phyloP scores from a whole-genome alignment of 2,797 vertebrate genomes.

The Garrulus glandarius region DNA sequence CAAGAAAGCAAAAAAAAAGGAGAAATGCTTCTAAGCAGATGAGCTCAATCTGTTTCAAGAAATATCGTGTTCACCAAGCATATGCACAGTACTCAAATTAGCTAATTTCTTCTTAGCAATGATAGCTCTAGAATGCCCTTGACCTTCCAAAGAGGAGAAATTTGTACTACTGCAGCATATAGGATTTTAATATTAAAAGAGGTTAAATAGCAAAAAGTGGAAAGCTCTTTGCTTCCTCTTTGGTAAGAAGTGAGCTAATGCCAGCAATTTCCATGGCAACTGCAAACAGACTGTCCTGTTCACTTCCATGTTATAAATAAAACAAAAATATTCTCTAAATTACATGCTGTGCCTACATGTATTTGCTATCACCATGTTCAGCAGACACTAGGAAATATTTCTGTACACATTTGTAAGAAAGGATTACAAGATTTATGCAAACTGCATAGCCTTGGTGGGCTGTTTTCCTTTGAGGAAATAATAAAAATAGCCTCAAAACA shows the following conservation, averaged over 20 bases:
- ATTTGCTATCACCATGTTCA: slow-evolving; percentile 54
- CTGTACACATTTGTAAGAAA: slow-evolving; percentile 21
- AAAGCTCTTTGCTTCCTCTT: slow-evolving; percentile 40
- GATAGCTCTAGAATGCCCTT: slow-evolving; percentile 39
- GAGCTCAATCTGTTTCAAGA: slow-evolving; percentile 17
- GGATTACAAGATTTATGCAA: slow-evolving; percentile 38
- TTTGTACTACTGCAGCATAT: not conserved
- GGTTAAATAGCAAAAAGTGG: slow-evolving; percentile 60
- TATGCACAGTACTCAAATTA: slow-evolving; percentile 15
- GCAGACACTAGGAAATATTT: slow-evolving; percentile 35
- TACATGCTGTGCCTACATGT: slow-evolving; percentile 32
- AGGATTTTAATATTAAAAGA: slow-evolving; percentile 61
- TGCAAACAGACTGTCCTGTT: slow-evolving; percentile 59
- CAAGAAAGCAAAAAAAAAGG: not conserved
- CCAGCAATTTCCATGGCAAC: slow-evolving; percentile 67
- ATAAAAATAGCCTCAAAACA: slow-evolving; percentile 33
- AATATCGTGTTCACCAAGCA: not conserved
- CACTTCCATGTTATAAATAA: slow-evolving; percentile 62
- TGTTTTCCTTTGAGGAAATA: slow-evolving; percentile 27
- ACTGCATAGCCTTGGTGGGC: not conserved
- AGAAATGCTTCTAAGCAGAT: not conserved
- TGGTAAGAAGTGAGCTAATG: slow-evolving; percentile 51
- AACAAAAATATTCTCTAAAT: slow-evolving; percentile 64
- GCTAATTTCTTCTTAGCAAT: slow-evolving; percentile 18
- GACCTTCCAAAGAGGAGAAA: slow-evolving; percentile 44